Conservation (phyloP, 2,113 vertebrate genomes). For the Hydrolagus affinis region DNA sequence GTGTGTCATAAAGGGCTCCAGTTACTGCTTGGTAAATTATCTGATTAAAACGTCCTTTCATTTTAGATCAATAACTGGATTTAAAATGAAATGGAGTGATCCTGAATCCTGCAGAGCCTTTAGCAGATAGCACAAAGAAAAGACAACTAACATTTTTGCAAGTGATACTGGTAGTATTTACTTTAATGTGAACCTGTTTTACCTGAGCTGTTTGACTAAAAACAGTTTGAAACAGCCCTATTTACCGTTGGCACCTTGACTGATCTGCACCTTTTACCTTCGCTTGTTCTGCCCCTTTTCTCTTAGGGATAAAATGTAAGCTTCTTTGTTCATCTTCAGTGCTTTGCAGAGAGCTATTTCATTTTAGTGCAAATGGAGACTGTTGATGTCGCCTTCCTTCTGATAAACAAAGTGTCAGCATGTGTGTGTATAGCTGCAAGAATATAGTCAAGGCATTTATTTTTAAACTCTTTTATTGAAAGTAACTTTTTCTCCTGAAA, state of each 20-base stretch:
- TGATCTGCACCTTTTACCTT: neutral
- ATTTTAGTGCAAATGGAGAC: neutral
- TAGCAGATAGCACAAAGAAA: neutral
- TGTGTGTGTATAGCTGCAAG: too few species aligned
- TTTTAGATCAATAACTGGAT: constrained; percentile 41
- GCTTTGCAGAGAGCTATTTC: neutral
- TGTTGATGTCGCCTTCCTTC: neutral
- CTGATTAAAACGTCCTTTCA: constrained; percentile 70
- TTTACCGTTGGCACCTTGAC: neutral
- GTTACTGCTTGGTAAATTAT: constrained; percentile 65
- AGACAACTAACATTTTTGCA: neutral
- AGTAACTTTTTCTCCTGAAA: neutral
- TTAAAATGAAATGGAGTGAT: constrained; percentile 23
- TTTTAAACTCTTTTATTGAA: neutral
- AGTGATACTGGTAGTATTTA: neutral
- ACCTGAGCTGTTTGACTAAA: neutral
- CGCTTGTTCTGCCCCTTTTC: neutral
- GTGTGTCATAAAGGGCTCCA: constrained; percentile 72
- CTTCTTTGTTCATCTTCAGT: neutral
- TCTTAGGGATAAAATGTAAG: neutral
- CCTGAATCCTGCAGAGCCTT: constrained; percentile 1
- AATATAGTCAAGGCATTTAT: neutral
- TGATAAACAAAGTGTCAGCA: neutral
- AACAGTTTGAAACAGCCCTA: neutral
- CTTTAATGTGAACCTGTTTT: neutral